Base-by-base conservation (phyloP, 2,888 invertebrate species). In the Drosophila austrosaltans region DNA sequence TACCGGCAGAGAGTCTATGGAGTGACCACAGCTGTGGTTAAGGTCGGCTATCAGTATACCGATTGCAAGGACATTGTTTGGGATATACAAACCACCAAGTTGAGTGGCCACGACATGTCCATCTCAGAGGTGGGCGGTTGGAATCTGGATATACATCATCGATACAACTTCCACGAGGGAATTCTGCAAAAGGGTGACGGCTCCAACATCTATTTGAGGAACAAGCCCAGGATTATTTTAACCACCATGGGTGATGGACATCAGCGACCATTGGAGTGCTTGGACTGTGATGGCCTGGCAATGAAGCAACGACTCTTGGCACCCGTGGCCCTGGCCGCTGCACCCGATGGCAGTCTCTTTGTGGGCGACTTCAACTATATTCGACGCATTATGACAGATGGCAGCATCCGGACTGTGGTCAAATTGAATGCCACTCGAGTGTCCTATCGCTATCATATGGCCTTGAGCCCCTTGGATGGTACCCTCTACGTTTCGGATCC, bases 131-230 rank as follows among this genome's bases (percentile, higher is more conserved):
- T 98, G 44, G 99, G 98, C 0, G 98, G 98, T 12, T 99, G 99
- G 99, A 98, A 99, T 92, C 93, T 99, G 81, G 98, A 99, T 91
- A 98, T 99, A 76, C 99, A 99, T 93, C 99, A 99, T 91, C 95
- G 98, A 82, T 98, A 99, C 92, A 99, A 99, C 92, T 98, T 98
- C 94, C 98, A 99, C 90, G 98, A 99, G 94, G 99, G 98, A 36
- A 98, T 99, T 73, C 93, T 99, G 0, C 98, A 99, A 93, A 98
- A 98, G 91, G 99, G 99, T 32, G 99, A 99, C 89, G 99, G 99
- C 10, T 97, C 98, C 0, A 98, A 98, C 88, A 97, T 98, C 70
- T 98, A 98, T 92, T 93, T 99, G 86, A 98, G 97, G 84, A 97
- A 98, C 91, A 97, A 98, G 89, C 98, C 98, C 0, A 94, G 97